Percentiles rank a stretch among this genome's conserved stretches.
phyloP scores from a whole-genome alignment of 1,140 invertebrate species.

The Portunus trituberculatus region DNA sequence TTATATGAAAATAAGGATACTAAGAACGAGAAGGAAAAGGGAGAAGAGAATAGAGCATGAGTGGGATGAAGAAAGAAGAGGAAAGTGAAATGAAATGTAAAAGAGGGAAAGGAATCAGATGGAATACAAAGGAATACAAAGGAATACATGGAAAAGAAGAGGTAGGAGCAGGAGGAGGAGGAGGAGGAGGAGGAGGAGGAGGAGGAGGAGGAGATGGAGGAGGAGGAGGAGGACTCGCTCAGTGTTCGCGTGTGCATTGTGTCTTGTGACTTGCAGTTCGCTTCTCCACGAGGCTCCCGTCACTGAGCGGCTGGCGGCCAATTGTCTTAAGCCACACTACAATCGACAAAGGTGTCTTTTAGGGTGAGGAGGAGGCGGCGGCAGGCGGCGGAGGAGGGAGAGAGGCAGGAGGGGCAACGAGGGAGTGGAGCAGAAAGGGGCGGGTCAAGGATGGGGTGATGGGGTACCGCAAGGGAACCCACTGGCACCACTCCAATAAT shows the following conservation, averaged over 20 bases:
- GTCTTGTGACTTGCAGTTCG: constrained; percentile 11
- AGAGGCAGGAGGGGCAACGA: neutral
- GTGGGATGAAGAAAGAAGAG: too few species aligned
- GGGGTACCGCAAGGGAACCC: constrained; percentile 8
- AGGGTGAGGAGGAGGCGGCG: neutral
- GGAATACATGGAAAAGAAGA: neutral
- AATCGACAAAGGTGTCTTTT: constrained; percentile 22
- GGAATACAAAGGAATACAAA: neutral
- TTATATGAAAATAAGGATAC: neutral
- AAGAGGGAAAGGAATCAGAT: too few species aligned
- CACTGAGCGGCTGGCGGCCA: constrained; percentile 5
- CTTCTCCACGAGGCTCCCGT: neutral
- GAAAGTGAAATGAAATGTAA: too few species aligned
- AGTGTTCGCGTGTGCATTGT: constrained; percentile 12
- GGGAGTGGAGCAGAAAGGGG: neutral
- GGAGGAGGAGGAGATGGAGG: neutral
- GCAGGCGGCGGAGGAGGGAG: neutral
- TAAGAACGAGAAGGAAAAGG: too few species aligned
- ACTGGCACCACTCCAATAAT: constrained; percentile 2
- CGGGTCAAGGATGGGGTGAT: neutral
- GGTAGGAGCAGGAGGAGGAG: neutral
- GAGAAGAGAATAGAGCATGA: too few species aligned
- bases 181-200: constrained; percentile 17
- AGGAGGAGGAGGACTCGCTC: neutral
- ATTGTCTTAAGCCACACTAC: neutral